These are phyloP conservation scores for Ophonus ardosiacus DNA, from an alignment of 2,888 invertebrate species.

Conservation along the genomic window DNA sequence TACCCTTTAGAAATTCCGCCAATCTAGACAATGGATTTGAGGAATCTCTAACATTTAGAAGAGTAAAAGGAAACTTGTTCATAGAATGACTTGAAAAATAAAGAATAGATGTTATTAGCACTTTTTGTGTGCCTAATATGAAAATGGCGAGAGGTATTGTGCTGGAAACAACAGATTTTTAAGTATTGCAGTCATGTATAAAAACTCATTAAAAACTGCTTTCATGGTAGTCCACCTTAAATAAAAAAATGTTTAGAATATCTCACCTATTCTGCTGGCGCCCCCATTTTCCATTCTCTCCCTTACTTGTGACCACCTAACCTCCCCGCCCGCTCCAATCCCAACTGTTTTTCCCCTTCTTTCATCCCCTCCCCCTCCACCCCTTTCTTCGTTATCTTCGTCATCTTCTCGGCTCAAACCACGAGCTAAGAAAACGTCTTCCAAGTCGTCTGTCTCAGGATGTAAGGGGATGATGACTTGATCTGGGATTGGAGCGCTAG, in stretches of 20 bases:
- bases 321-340: not conserved
- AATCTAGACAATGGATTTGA: no score
- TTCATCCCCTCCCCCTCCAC: not conserved
- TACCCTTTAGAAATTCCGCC: no score
- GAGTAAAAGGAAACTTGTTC: no score
- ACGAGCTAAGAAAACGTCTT: constrained; percentile 72
- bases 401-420: not conserved
- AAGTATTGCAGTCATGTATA: no score
- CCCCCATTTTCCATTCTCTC: constrained; percentile 13
- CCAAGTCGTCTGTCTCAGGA: constrained; percentile 80
- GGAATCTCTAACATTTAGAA: no score
- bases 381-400: not conserved
- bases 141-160: no score
- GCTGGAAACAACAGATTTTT: no score
- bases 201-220: not conserved
- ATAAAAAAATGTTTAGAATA: no score
- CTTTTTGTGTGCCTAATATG: no score
- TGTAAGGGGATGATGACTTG: constrained; percentile 82
- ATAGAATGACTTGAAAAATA: no score
- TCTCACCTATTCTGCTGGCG: not conserved
- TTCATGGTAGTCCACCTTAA: no score
- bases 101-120: no score
- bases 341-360: not conserved
- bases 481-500: constrained; percentile 76
- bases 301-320: constrained; percentile 74